Evolutionary conservation across 2,888 invertebrate species (phyloP), one percentile per base, ranked within the genome.

Genomic region (Holacanthella duospinosa): DNA sequence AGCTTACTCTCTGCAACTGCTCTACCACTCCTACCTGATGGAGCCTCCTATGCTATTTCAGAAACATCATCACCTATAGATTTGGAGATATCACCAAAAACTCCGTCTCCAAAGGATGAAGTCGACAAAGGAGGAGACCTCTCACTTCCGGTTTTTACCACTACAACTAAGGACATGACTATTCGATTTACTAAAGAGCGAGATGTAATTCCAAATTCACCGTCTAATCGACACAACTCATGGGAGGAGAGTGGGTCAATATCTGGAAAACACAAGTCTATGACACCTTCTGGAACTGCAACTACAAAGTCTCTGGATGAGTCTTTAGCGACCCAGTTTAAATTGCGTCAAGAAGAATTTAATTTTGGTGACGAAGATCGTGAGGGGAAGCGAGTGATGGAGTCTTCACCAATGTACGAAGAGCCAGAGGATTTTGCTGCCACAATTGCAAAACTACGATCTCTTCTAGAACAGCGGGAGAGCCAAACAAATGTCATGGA

Each of bases 341-440:
- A 62, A 36, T 28, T 43, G 25, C 44, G 65, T 19, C 65, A 67
- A 55, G 61, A 65, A 21, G 63, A 67, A 36, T 64, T 65, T 29
- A 61, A 64, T 43, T 55, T 28, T 4, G 27, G 29, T 3, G 53
- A 19, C 55, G 9, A 2, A 24, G 2, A 6, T 9, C 2, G 9
- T 2, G 6, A 12, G 21, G 26, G 6, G 24, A n/a, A 25, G 4
- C 2, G 19, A 29, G 44, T 27, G 27, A 12, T 6, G 3, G 25
- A 43, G 9, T 59, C 55, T 66, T 84, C 84, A 1, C 85, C 85
- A 0, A 84, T 86, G 74, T 86, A 86, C 75, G 86, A 87, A 75
- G 87, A 86, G 74, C 81, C 84, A 0, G 85, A 85, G 0, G 86
- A 86, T 76, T 82, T 87, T 59, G 85, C 86, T 62, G 83, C 85